Evolutionary conservation across 2,888 invertebrate genomes (phyloP).

Genomic region (Dasysyrphus tricinctus): DNA sequence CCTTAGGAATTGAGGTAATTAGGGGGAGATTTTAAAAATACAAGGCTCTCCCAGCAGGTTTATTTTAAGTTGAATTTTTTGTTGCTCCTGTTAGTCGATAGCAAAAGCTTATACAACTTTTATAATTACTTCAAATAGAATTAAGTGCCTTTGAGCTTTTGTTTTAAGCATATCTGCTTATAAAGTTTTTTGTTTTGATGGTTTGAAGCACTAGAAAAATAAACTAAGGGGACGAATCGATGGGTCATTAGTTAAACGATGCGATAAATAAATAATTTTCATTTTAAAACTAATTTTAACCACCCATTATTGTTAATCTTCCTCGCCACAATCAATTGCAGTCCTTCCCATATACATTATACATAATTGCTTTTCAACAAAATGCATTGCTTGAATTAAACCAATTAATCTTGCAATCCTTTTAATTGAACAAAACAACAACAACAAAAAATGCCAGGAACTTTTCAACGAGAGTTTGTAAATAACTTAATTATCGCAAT

Average conservation of each 20-base stretch:
- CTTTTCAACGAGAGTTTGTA: background rate
- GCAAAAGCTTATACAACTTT: conserved; percentile 19
- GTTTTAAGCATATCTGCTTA: background rate
- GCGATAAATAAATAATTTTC: background rate
- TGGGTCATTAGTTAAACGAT: conserved; percentile 1
- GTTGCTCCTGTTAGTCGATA: background rate
- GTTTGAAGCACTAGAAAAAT: background rate
- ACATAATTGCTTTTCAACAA: background rate
- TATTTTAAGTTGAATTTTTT: background rate
- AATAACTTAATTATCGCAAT: conserved; percentile 31
- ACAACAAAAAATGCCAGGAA: background rate
- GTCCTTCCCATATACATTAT: background rate
- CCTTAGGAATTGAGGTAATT: conserved; percentile 36
- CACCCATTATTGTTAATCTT: background rate
- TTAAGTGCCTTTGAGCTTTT: conserved; percentile 2
- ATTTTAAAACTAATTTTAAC: background rate
- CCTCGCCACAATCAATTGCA: background rate
- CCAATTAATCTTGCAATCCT: background rate
- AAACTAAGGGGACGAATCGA: background rate
- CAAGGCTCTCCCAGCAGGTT: background rate
- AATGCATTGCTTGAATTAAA: background rate
- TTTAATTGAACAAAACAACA: background rate
- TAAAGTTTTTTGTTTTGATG: background rate
- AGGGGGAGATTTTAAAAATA: background rate
- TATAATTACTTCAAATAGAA: conserved; percentile 23